Percentiles rank a stretch among this genome's conserved stretches.
phyloP scores from a whole-genome alignment of 2,113 vertebrate species.

The Climacteris rufus region DNA sequence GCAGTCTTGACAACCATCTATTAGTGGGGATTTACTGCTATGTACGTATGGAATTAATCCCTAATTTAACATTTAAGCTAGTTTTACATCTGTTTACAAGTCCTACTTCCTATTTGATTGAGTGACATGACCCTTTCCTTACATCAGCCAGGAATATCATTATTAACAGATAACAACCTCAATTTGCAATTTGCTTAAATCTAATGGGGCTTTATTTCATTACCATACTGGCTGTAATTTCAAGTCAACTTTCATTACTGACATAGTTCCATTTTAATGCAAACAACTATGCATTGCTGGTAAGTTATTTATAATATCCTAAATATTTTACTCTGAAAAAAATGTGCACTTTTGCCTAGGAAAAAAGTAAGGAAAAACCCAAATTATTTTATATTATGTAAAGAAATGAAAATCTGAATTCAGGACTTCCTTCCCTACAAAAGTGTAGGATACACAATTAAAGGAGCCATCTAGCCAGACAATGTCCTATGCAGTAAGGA shows the following conservation, averaged over 20 bases:
- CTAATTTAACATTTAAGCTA: background rate
- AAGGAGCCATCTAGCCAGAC: background rate
- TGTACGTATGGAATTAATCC: background rate
- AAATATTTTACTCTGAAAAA: background rate
- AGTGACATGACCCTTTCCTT: background rate
- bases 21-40: background rate
- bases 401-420: background rate
- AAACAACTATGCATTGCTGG: background rate
- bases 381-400: background rate
- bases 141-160: background rate
- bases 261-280: background rate
- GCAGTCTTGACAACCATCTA: background rate
- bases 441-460: background rate
- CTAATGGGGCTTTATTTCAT: conserved; percentile 23
- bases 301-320: background rate
- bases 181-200: conserved; percentile 19
- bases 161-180: conserved; percentile 47
- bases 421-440: background rate
- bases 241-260: conserved; percentile 4
- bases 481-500: background rate
- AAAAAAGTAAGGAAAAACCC: background rate
- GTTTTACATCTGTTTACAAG: conserved; percentile 5
- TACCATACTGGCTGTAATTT: background rate
- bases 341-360: background rate
- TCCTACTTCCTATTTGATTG: background rate